Evolutionary conservation across 2,888 invertebrate species (phyloP).

Genomic region (Acanthococcus lagerstroemiae): DNA sequence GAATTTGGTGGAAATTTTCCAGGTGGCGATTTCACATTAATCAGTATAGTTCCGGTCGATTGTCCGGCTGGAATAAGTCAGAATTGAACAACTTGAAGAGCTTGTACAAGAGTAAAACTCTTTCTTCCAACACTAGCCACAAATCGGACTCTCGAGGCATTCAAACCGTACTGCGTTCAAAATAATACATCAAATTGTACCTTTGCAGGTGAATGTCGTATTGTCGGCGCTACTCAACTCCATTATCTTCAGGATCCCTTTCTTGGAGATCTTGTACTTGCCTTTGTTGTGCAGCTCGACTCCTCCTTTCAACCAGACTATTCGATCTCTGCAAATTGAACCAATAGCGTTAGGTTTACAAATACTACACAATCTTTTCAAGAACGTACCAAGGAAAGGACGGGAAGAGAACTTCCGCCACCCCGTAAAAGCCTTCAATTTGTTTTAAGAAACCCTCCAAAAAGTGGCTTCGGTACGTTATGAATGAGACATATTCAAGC

Average conservation of each 20-base stretch:
- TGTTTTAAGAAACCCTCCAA: background rate
- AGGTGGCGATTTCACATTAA: slow-evolving; percentile 69
- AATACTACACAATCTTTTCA: too few relatives aligned
- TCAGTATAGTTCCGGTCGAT: slow-evolving; percentile 66
- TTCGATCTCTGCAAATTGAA: slow-evolving; percentile 47
- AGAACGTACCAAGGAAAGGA: too few relatives aligned
- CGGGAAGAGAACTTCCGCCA: too few relatives aligned
- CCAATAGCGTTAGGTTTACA: too few relatives aligned
- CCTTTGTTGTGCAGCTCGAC: slow-evolving; percentile 56
- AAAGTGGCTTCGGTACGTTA: too few relatives aligned
- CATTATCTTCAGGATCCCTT: slow-evolving; percentile 78
- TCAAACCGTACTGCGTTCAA: too few relatives aligned
- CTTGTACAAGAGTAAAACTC: background rate
- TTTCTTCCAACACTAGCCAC: too few relatives aligned
- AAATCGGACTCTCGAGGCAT: too few relatives aligned
- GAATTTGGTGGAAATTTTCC: slow-evolving; percentile 69
- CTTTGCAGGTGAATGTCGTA: slow-evolving; percentile 77
- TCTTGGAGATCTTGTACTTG: slow-evolving; percentile 79
- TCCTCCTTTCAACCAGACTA: slow-evolving; percentile 82
- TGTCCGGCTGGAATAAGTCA: slow-evolving; percentile 50
- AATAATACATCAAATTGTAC: slow-evolving; percentile 41
- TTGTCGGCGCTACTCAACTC: slow-evolving; percentile 70
- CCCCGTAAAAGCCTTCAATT: too few relatives aligned
- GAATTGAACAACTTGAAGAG: background rate
- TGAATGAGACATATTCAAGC: too few relatives aligned